Evolutionary conservation across 2,113 vertebrate genomes (phyloP), one percentile per base, ranked within the genome.

Genomic region (Thryonomys swinderianus): DNA sequence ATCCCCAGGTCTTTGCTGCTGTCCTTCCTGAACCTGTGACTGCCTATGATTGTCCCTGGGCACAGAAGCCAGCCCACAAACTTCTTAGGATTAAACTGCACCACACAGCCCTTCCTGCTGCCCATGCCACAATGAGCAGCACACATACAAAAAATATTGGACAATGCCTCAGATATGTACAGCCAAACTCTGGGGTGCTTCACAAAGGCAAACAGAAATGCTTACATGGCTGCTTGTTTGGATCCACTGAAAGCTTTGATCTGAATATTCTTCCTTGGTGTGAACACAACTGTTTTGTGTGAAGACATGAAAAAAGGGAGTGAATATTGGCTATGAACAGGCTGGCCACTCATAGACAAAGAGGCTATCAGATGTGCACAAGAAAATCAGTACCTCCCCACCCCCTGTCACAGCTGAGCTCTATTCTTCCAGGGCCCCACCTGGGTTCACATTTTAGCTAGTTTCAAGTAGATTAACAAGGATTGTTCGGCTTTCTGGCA

Each of bases 101-200:
- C 55, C 94, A 88, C 81, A 37, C 21, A 67, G 30, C 45, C 66
- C 55, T 90, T 74, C 51, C 85, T 90, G 45, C 32, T 95, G 37
- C 64, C 62, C 73, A 69, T 90, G 42, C 64, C 76, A 96, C 85
- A 95, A 92, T 88, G 37, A 96, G 82, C 25, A 92, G 37, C 25
- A 37, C 18, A 83, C 40, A 82, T 40, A 88, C 9, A 86, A 90
- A 96, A 94, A 83, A 84, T 66, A n/a, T 25, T 82, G 5, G 61
- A 61, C 85, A 91, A 91, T 89, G 85, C 42, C 80, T 86, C 92
- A 95, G 92, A 93, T 92, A 94, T 64, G 74, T 74, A 91, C 17
- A 27, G 67, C 37, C 84, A 96, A 93, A 93, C 18, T 95, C 80
- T 94, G 59, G 42, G 40, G 64, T 90, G 20, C 18, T 86, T 88